phyloP scores from a whole-genome alignment of 2,888 invertebrate genomes.

The Drosophila picticornis region DNA sequence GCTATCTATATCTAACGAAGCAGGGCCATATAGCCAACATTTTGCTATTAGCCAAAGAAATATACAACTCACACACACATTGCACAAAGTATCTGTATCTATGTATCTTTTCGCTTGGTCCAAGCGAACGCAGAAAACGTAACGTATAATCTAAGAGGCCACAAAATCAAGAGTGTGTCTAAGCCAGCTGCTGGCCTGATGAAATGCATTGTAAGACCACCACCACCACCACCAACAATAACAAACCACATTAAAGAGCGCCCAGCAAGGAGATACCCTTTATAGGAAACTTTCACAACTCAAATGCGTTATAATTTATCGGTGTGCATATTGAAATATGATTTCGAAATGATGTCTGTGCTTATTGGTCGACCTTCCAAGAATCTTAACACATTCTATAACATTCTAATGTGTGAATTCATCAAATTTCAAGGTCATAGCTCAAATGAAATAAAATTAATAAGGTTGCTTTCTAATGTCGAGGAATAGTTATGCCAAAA shows the following conservation, averaged over 20 bases:
- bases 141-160: conserved; percentile 76
- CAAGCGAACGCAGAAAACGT: conserved; percentile 75
- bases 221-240: conserved; percentile 13
- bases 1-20: conserved; percentile 79
- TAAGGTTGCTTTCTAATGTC: background rate
- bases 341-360: background rate
- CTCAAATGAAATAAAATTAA: background rate
- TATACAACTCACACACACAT: conserved; percentile 53
- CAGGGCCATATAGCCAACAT: conserved; percentile 79
- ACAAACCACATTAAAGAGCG: background rate
- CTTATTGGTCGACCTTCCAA: background rate
- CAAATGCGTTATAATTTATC: background rate
- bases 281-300: background rate
- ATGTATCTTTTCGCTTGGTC: conserved; percentile 60
- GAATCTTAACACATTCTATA: background rate
- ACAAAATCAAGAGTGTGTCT: conserved; percentile 78
- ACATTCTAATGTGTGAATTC: background rate
- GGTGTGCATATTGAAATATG: background rate
- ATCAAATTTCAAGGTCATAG: background rate
- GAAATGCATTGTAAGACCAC: conserved; percentile 68
- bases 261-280: conserved; percentile 2
- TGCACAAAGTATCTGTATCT: conserved; percentile 62
- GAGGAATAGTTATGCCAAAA: background rate
- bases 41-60: conserved; percentile 81
- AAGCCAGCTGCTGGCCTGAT: conserved; percentile 66